Evolutionary conservation across 2,797 vertebrate species (phyloP), one percentile per base, ranked within the genome.

Genomic region (Sebastes steindachneri): DNA sequence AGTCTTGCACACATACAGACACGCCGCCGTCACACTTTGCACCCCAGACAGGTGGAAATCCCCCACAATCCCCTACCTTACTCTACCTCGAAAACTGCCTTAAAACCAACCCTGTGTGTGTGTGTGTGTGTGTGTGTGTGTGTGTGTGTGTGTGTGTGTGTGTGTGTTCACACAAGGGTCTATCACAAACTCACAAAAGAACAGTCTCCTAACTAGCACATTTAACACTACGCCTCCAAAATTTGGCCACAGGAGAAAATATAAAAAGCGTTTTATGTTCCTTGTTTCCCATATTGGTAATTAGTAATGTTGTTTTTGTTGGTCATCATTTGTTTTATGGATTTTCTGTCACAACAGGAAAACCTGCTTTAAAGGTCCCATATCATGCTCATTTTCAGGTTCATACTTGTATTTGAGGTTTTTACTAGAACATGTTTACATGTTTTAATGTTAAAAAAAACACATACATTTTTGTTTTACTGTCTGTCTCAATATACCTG

Each of bases 41-140:
- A 70, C 67, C 55, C 84, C 70, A 83, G 82, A 89, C 82, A 89
- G 73, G 74, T 85, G 77, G 83, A 94, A 93, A 90, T 89, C 82
- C 89, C 83, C 82, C 60, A 79, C 68, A 81, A 90, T 90, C 83
- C 87, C 78, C 55, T 63, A 80, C 48, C 62, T 76, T 66, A 68
- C 35, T 81, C 62, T 68, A 62, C 55, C 73, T 79, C 7, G 2
- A 81, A 89, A 87, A 80, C 74, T n/a, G 75, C 67, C 68, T 66
- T 67, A 59, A 69, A 86, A 63, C 62, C 63, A 68, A 51, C 15
- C 4, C 7, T 69, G 70, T 58, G 33, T 63, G 72, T 31, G 25
- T 75, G 28, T 67, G 53, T 15, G 35, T 59, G 68, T 33, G 5
- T 57, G 64, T 57, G 64, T 63, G 68, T 79, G 29, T 31, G 57